Evolutionary conservation across 2,888 invertebrate genomes (phyloP).

Genomic region (Heteromurus nitidus): DNA sequence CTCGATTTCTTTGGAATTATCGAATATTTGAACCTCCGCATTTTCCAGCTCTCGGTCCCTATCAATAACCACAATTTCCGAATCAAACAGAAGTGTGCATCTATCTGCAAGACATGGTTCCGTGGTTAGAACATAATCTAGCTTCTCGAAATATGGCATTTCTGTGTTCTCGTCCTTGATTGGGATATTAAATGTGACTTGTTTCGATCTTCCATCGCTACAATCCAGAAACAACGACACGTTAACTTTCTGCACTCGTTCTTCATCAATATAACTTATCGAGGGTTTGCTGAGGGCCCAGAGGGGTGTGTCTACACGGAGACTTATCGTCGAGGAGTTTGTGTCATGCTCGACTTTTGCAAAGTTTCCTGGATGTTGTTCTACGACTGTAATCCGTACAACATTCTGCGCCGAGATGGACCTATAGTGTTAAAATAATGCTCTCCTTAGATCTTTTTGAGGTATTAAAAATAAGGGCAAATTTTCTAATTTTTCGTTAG

Average conservation of each 20-base stretch:
- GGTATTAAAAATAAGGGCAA: no score
- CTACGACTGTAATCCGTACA: background rate
- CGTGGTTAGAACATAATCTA: conserved; percentile 34
- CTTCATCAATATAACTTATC: conserved; percentile 58
- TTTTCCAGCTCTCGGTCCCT: conserved; percentile 58
- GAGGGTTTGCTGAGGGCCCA: conserved; percentile 7
- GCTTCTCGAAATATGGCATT: conserved; percentile 28
- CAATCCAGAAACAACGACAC: conserved; percentile 28
- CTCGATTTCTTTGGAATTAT: background rate
- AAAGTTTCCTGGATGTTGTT: conserved; percentile 16
- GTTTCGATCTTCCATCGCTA: conserved; percentile 49
- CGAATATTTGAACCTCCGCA: conserved; percentile 31
- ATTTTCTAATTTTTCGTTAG: no score
- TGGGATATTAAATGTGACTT: conserved; percentile 35
- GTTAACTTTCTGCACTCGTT: background rate
- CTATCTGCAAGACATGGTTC: conserved; percentile 30
- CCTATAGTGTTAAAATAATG: no score
- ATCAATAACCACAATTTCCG: conserved; percentile 49
- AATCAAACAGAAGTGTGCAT: conserved; percentile 45
- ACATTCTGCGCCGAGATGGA: background rate
- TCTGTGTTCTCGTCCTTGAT: conserved; percentile 62
- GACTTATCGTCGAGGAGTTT: background rate
- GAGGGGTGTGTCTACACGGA: conserved; percentile 7
- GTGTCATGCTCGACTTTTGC: background rate
- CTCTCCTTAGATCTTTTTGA: no score